phyloP scores from a whole-genome alignment of 2,888 invertebrate genomes.

The Lasiommata megera region DNA sequence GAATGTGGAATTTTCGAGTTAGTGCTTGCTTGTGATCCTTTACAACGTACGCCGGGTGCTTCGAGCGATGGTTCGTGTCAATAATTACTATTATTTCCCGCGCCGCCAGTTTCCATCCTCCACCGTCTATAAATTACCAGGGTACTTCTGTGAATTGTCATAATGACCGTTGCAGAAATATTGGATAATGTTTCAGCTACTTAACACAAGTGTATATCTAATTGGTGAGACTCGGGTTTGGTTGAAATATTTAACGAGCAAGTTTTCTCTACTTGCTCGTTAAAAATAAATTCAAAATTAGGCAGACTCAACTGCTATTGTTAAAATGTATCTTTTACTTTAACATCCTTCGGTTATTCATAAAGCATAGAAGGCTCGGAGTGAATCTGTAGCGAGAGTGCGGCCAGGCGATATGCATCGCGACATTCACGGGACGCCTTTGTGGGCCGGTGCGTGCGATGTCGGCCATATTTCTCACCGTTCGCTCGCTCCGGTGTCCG shows the following conservation, averaged over 20 bases:
- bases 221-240: too few species aligned
- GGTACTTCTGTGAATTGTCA: conserved; percentile 71
- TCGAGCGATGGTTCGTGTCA: conserved; percentile 68
- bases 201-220: conserved; percentile 34
- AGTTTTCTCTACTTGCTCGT: background rate
- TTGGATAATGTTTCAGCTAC: conserved; percentile 52
- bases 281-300: conserved; percentile 6
- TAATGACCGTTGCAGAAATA: conserved; percentile 63
- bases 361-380: conserved; percentile 41
- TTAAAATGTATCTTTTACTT: background rate
- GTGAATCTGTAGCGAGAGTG: conserved; percentile 61
- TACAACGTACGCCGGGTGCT: conserved; percentile 53
- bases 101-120: conserved; percentile 62
- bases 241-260: too few species aligned
- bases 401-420: conserved; percentile 70
- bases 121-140: conserved; percentile 62
- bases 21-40: conserved; percentile 69
- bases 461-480: conserved; percentile 76
- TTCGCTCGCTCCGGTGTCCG: conserved; percentile 55
- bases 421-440: conserved; percentile 68
- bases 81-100: conserved; percentile 76
- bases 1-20: conserved; percentile 75
- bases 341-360: conserved; percentile 6
- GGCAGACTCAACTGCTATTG: conserved; percentile 8
- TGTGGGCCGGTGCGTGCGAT: conserved; percentile 67